These are phyloP conservation scores for Lampropteryx suffumata DNA, from an alignment of 2,888 invertebrate species.

Conservation along the genomic window DNA sequence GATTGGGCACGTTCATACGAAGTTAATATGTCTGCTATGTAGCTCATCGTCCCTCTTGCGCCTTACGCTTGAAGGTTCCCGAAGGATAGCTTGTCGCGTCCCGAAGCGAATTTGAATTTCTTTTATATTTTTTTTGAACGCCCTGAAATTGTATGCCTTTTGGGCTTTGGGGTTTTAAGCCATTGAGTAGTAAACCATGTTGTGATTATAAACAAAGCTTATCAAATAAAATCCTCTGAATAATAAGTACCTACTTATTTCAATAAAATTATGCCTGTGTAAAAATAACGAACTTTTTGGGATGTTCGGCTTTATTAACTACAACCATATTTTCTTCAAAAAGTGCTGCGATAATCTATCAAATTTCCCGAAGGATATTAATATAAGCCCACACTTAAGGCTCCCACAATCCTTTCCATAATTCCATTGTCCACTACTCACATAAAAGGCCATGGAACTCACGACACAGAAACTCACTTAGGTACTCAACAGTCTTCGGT, in stretches of 20 bases:
- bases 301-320: too few species aligned
- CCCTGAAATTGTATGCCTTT: slow-evolving; percentile 36
- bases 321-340: background rate
- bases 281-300: too few species aligned
- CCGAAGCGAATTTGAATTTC: slow-evolving; percentile 49
- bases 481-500: background rate
- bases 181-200: slow-evolving; percentile 20
- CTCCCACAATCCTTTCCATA: slow-evolving; percentile 23
- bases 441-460: slow-evolving; percentile 22
- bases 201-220: too few species aligned
- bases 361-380: slow-evolving; percentile 25
- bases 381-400: slow-evolving; percentile 18
- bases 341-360: slow-evolving; percentile 18
- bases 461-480: slow-evolving; percentile 32
- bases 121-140: slow-evolving; percentile 34
- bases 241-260: too few species aligned
- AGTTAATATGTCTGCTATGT: background rate
- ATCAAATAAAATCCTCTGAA: too few species aligned
- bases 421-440: slow-evolving; percentile 34
- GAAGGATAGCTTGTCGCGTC: slow-evolving; percentile 44
- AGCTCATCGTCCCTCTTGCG: slow-evolving; percentile 4
- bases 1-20: too few species aligned
- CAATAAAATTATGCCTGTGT: too few species aligned
- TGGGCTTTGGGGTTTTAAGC: slow-evolving; percentile 38
- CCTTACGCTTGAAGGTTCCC: slow-evolving; percentile 37